phyloP scores from a whole-genome alignment of 2,113 vertebrate genomes.

The Stegostoma tigrinum region DNA sequence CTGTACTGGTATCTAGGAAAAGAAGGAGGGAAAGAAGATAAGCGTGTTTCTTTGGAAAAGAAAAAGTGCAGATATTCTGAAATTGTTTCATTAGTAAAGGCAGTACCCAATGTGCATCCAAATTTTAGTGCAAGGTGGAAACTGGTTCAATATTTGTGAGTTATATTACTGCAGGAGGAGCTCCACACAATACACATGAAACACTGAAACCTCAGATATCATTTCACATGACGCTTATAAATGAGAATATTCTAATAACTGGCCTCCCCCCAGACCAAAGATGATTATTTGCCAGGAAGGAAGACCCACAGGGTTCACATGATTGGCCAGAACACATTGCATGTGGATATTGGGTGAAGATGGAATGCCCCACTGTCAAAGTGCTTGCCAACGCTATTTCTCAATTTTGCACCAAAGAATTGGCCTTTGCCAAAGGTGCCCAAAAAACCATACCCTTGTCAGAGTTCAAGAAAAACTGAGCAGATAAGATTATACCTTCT shows the following conservation, averaged over 20 bases:
- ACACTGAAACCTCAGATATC: neutral
- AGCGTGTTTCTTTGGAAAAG: neutral
- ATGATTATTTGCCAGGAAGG: neutral
- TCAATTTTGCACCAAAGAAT: neutral
- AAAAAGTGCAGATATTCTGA: neutral
- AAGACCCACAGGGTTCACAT: neutral
- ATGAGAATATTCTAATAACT: neutral
- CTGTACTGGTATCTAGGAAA: constrained; percentile 68
- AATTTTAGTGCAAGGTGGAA: neutral
- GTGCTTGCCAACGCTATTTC: neutral
- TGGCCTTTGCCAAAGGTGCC: neutral
- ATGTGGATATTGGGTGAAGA: neutral
- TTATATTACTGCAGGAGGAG: neutral
- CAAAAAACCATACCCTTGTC: neutral
- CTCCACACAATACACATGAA: neutral
- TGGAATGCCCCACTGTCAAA: neutral
- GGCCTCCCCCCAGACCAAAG: neutral
- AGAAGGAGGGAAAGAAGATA: constrained; percentile 37
- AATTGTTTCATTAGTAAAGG: neutral
- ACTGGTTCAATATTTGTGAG: neutral
- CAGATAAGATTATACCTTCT: neutral
- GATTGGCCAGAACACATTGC: neutral
- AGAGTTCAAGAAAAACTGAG: neutral
- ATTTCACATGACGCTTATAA: neutral
- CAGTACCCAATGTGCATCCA: neutral